A percentile compares a stretch with the other conserved stretches of the same genome.
These are phyloP conservation scores for Zonotrichia albicollis DNA, from an alignment of 2,797 vertebrate species.

Conservation along the genomic window DNA sequence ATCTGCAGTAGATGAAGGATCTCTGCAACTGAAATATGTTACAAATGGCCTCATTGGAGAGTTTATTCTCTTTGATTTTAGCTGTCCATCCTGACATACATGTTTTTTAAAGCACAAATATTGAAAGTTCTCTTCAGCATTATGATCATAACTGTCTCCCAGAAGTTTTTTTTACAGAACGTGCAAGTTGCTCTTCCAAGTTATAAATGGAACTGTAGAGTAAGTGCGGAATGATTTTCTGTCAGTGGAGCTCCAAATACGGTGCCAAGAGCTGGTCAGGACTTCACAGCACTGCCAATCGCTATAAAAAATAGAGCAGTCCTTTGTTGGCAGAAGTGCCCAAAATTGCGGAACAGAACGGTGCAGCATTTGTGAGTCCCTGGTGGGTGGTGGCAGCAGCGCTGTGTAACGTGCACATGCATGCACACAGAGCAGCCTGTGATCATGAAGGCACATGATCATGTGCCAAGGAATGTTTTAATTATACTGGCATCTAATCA, in stretches of 20 bases:
- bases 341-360: not conserved
- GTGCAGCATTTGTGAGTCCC: not conserved
- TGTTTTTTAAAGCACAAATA: not conserved
- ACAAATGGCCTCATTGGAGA: not conserved
- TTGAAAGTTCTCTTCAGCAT: not conserved
- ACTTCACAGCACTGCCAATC: not conserved
- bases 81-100: not conserved
- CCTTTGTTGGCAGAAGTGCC: not conserved
- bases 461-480: not conserved
- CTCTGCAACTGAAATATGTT: not conserved
- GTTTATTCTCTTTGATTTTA: not conserved
- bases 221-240: not conserved
- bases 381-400: not conserved
- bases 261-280: not conserved
- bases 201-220: not conserved
- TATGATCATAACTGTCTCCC: not conserved
- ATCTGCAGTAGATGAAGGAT: not conserved
- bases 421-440: not conserved
- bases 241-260: not conserved
- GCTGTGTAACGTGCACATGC: not conserved
- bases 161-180: not conserved
- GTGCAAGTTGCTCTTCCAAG: not conserved
- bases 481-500: slow-evolving; percentile 14
- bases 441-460: not conserved
- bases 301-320: not conserved